phyloP scores from a whole-genome alignment of 2,888 invertebrate species.

The Calameuta idolon region DNA sequence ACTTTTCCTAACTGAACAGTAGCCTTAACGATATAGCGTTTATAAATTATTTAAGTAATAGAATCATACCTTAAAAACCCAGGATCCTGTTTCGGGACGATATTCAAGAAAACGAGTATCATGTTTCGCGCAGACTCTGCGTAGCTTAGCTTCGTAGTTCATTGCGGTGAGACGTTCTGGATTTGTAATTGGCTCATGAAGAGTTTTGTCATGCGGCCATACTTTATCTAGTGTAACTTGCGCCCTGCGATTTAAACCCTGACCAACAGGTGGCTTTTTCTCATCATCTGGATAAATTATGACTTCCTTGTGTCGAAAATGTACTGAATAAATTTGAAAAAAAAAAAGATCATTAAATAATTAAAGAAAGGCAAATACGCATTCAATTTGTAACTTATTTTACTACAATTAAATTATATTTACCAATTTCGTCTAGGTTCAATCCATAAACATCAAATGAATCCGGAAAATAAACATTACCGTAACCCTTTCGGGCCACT shows the following conservation, averaged over 20 bases:
- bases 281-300: conserved; percentile 93
- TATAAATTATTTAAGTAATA: too few relatives aligned
- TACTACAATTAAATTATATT: conserved; percentile 38
- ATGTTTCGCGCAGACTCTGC: conserved; percentile 86
- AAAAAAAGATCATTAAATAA: conserved; percentile 20
- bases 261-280: conserved; percentile 88
- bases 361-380: conserved; percentile 13
- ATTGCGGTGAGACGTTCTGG: conserved; percentile 81
- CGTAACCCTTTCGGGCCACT: conserved; percentile 89
- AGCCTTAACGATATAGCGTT: too few relatives aligned
- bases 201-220: conserved; percentile 92
- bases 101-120: conserved; percentile 95
- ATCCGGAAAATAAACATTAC: conserved; percentile 88
- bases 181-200: conserved; percentile 83
- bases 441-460: conserved; percentile 86
- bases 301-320: conserved; percentile 94
- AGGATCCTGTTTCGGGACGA: conserved; percentile 94
- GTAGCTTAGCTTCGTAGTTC: conserved; percentile 88
- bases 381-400: neutral
- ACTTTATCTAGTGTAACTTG: conserved; percentile 93
- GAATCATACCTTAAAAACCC: conserved; percentile 87
- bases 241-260: conserved; percentile 89
- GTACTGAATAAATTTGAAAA: conserved; percentile 73
- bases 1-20: too few relatives aligned
- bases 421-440: conserved; percentile 88